Evolutionary conservation across 2,113 vertebrate species (phyloP).

Genomic region (Entosphenus tridentatus): DNA sequence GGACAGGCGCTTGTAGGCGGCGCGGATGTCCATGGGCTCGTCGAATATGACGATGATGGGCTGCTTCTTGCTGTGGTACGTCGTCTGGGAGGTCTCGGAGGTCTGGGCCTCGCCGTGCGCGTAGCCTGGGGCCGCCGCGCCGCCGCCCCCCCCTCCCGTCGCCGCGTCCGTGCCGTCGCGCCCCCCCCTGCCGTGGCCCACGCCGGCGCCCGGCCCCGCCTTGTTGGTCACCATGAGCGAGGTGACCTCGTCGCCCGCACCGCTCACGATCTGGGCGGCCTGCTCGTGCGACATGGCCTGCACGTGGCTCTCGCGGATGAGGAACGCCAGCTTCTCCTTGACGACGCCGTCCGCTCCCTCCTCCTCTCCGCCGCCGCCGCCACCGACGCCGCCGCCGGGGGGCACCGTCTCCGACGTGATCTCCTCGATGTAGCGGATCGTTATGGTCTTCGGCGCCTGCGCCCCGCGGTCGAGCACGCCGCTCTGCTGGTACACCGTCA

Average conservation of each 20-base stretch:
- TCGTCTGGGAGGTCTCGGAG: neutral
- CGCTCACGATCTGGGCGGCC: constrained; percentile 7
- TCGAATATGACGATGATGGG: constrained; percentile 14
- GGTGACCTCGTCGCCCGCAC: constrained; percentile 9
- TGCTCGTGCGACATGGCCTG: constrained; percentile 13
- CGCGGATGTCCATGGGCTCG: constrained; percentile 8
- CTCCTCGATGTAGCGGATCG: constrained; percentile 5
- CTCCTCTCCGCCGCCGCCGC: neutral
- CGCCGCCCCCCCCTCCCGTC: neutral
- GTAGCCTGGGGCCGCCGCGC: neutral
- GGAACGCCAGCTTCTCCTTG: constrained; percentile 12
- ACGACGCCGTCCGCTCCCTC: neutral
- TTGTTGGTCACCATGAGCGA: constrained; percentile 14
- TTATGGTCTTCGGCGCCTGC: neutral
- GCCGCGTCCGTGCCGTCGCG: neutral
- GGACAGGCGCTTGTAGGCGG: constrained; percentile 10
- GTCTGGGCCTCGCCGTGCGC: neutral
- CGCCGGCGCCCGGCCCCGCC: constrained; percentile 13
- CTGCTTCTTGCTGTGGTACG: neutral
- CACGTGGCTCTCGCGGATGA: constrained; percentile 16
- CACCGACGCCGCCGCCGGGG: neutral
- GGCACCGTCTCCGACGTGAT: neutral
- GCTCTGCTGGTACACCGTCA: neutral
- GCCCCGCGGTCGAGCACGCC: neutral
- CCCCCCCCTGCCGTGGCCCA: neutral